Evolutionary conservation across 2,888 invertebrate species (phyloP).

Genomic region (Spicauda simplicius): DNA sequence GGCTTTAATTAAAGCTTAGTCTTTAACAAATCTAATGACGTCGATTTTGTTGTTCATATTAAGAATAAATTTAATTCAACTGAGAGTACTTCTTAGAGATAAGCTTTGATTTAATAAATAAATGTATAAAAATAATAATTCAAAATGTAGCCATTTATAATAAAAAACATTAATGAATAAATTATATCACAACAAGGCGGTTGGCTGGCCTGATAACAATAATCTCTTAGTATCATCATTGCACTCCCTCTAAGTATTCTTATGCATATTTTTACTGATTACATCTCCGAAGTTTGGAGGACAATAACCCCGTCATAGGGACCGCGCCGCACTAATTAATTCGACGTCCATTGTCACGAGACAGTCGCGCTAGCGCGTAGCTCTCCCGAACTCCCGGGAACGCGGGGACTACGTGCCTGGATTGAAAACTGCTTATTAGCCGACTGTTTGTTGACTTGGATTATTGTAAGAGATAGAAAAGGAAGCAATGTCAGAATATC

Average conservation of each 20-base stretch:
- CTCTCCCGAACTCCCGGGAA: slow-evolving; percentile 16
- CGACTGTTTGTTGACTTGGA: not conserved
- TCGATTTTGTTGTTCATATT: too few relatives aligned
- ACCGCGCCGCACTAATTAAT: slow-evolving; percentile 29
- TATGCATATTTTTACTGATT: slow-evolving; percentile 29
- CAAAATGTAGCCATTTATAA: too few relatives aligned
- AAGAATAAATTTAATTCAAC: too few relatives aligned
- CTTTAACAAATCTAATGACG: too few relatives aligned
- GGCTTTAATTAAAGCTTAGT: too few relatives aligned
- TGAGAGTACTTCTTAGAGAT: too few relatives aligned
- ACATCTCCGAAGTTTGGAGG: slow-evolving; percentile 28
- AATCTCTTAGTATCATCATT: slow-evolving; percentile 22
- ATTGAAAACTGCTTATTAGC: slow-evolving; percentile 18
- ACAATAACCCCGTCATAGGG: slow-evolving; percentile 28
- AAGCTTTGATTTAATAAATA: too few relatives aligned
- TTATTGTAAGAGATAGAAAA: too few relatives aligned
- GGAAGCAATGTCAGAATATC: too few relatives aligned
- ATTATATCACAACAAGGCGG: not conserved
- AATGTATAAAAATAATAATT: too few relatives aligned
- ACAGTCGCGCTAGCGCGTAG: slow-evolving; percentile 14
- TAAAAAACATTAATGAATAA: too few relatives aligned
- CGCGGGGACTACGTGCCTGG: slow-evolving; percentile 20
- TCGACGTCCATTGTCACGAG: slow-evolving; percentile 29
- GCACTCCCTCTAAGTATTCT: not conserved
- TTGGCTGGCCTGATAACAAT: not conserved